Base-by-base conservation (phyloP, 2,113 vertebrate species). In the Silurus glanis region DNA sequence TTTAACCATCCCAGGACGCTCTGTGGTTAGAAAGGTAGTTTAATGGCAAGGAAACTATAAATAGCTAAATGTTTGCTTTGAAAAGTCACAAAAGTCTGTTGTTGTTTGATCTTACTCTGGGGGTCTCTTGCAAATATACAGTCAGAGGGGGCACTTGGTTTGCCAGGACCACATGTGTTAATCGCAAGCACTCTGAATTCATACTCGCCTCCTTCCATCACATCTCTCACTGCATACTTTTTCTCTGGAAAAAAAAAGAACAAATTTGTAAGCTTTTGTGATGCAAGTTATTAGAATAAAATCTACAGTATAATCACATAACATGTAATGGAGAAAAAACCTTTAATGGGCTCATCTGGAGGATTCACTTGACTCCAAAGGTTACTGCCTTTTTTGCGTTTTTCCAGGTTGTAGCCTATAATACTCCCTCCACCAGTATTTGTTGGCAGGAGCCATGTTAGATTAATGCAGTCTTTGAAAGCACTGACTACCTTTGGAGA, bases 141-240 rank as follows among this genome's bases (percentile, higher is more conserved):
- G 21, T 96, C 93, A 3, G 95, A 97, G 0, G 97, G 94, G 2
- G 91, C 83, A 74, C 97, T 97, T 76, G 95, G 93, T 53, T 97
- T 94, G 81, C 97, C 97, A 0, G 89, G 62, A 9, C 97, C 97
- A 2, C 96, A 95, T 55, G 95, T 92, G 80, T 96, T 96, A 89
- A 98, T 92, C 0, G 96, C 97, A 4, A 94, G 93, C 87, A 99
- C 96, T 2, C 96, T 93, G 58, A 98, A 99, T 90, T 97, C 96
- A 21, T 97, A 98, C 75, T 94, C 95, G 28, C 94, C 92, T 2
- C 96, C 97, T 9, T 95, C 95, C 89, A 95, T 93, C 28, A 99
- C 58, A 74, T 93, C 93, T 7, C 80, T 92, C 47, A 97, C 94
- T 0, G 91, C 93, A 91, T 92, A 96, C 86, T 92, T 95, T 91